Evolutionary conservation across 2,113 vertebrate species (phyloP).

Genomic region (Ranitomeya imitator): DNA sequence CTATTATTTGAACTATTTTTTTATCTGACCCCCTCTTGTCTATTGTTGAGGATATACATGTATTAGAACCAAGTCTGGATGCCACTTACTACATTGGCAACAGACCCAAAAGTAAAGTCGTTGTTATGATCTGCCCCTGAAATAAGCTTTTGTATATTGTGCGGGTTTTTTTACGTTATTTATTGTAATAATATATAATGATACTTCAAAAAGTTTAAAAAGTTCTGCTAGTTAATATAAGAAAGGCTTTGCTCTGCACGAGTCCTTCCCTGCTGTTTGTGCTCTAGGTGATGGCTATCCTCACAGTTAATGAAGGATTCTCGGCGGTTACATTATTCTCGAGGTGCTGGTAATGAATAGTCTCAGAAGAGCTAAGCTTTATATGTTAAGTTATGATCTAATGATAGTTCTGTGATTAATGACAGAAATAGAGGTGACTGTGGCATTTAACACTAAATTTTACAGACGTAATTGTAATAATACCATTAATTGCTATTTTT

Average conservation of each 20-base stretch:
- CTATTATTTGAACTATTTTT: neutral
- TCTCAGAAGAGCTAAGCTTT: neutral
- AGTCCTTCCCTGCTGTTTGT: neutral
- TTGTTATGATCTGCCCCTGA: too few species aligned
- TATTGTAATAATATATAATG: neutral
- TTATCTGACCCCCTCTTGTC: neutral
- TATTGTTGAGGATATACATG: neutral
- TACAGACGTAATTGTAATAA: conserved; percentile 24
- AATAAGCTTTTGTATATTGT: too few species aligned
- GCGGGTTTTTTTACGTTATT: too few species aligned
- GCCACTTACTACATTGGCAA: neutral
- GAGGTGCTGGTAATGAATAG: neutral
- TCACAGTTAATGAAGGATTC: neutral
- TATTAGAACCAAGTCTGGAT: neutral
- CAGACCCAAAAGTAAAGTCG: too few species aligned
- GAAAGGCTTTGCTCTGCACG: neutral
- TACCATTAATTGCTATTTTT: conserved; percentile 22
- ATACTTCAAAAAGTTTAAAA: neutral
- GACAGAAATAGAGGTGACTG: conserved; percentile 32
- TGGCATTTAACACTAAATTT: conserved; percentile 13
- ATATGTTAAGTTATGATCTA: conserved; percentile 16
- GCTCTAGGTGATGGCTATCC: neutral
- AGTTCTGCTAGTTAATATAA: neutral
- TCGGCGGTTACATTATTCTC: neutral
- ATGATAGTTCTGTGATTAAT: conserved; percentile 33